Evolutionary conservation across 2,113 vertebrate species (phyloP), one percentile per base, ranked within the genome.

Genomic region (Grammomys surdaster): DNA sequence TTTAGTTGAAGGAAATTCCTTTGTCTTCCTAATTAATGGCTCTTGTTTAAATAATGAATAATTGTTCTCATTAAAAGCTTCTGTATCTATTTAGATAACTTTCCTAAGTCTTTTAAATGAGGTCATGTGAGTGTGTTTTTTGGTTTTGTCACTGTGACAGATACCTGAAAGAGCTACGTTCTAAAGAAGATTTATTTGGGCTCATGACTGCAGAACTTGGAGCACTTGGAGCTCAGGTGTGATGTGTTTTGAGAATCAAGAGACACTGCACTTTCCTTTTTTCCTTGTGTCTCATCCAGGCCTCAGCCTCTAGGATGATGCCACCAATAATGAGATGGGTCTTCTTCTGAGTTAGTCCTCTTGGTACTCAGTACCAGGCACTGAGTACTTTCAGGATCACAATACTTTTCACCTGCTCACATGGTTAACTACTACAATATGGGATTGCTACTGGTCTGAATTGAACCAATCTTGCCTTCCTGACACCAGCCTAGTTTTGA

Each of bases 41-140:
- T 77, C 88, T 51, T 95, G 48, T 91, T 96, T 67, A 91, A 73
- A 73, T 84, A 31, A 94, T 60, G 22, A 89, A 94, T 60, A 17
- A 89, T 60, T 87, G 14, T 60, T 95, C 94, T 88, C 63, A 63
- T 87, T 69, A 76, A 60, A 28, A 78, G 31, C 13, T 77, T 90
- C 13, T 84, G 12, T 5, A 77, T 80, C 48, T 80, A 28, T 46
- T 81, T 65, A 43, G 16, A 31, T 80, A 87, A 60, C 88, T 76
- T 84, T 54, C 48, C 33, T 46, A 81, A 24, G 1, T 28, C 43
- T 86, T 86, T 86, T 48, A 69, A 69, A 86, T 33, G 43, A 48
- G 26, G 28, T 20, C 46, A 46, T 86, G 40, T 67, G 40, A 63
- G 26, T 17, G 24, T 60, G 26, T 26, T 46, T 14, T 48, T 76